Base-by-base conservation (phyloP, 2,797 vertebrate genomes). In the Kryptopterus vitreolus region DNA sequence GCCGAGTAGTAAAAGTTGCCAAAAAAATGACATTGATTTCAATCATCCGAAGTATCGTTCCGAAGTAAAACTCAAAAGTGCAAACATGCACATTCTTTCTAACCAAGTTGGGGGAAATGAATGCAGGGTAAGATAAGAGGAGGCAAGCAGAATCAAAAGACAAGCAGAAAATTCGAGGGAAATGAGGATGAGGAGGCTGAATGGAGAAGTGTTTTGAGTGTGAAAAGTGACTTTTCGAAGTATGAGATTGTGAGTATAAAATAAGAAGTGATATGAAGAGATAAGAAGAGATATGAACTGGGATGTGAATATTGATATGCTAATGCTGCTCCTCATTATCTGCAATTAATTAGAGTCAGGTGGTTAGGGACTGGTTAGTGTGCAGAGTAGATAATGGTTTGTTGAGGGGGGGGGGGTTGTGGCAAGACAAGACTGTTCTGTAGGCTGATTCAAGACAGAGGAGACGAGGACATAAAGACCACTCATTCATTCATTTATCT, bases 321-420 rank as follows among this genome's bases (percentile, higher is more conserved):
- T 81, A 85, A 86, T 87, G 16, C 29, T 81, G 82, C 78, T 81
- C 78, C 83, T 86, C 77, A 87, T 87, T 86, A 87, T 24, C 70
- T 82, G 77, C 84, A 75, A 78, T 85, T 86, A 85, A 88, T 88
- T 88, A 88, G 80, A 76, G 68, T 69, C 81, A 62, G 73, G 58
- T 80, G 57, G 75, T 76, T 82, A 80, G 78, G 78, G 46, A 75
- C 76, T 76, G 62, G 66, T 61, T 78, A 71, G 53, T 83, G 70
- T 76, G 76, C 57, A 63, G 20, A 77, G 58, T 76, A 59, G 68
- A 61, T 63, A 68, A 26, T n/a, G 83, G 83, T 81, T 86, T 84
- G 73, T n/a, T n/a, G 84, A 79, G 78, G 76, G 55, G 78, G 55
- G 75, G 80, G n/a, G 85, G 78, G 73, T 82, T 69, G 76, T 66